Evolutionary conservation across 2,888 invertebrate genomes (phyloP), one percentile per base, ranked within the genome.

Genomic region (Zhengitettix transpicula): DNA sequence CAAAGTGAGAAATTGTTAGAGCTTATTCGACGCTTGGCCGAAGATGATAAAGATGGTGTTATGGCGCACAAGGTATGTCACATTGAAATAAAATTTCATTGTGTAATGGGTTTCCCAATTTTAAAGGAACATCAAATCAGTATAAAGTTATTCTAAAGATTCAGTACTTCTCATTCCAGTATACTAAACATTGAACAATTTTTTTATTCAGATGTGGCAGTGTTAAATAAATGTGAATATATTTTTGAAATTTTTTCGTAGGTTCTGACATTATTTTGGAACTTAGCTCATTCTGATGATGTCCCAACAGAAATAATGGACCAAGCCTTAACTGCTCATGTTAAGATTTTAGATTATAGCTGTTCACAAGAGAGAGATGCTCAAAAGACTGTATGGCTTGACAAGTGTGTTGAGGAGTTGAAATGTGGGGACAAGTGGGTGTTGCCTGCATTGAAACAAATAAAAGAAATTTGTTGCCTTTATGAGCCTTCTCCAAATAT

Each of bases 1-100:
- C 96, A 98, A 76, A 81, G 95, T 67, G 97, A 98, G 75, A 90
- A 95, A 70, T 78, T 98, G 65, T 75, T 98, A 67, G 97, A 98
- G 76, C 79, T 98, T 65, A 97, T 98, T 67, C 81, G 97, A 64
- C 81, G 96, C 66, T 77, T 98, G 63, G 97, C 97, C 7, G 97
- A 98, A 75, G 97, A 98, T 73, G 97, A 98, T 73, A 97, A 98
- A 73, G 95, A 97, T 73, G 97, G 97, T 57, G 93, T 96, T 11
- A 97, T 97, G 97, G 96, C 97, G 55, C 91, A 94, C 72, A 97
- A 97, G 81, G 94, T 85, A 70, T 28, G 28, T 28, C 28, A 28
- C 28, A 7, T 28, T 28, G 3, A 28, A 28, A 28, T 28, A 28
- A 28, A 7, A 28, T 28, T n/a, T n/a, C n/a, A n/a, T n/a, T n/a